Conservation (phyloP, 1,140 invertebrate genomes). For the Drosophila asahinai region DNA sequence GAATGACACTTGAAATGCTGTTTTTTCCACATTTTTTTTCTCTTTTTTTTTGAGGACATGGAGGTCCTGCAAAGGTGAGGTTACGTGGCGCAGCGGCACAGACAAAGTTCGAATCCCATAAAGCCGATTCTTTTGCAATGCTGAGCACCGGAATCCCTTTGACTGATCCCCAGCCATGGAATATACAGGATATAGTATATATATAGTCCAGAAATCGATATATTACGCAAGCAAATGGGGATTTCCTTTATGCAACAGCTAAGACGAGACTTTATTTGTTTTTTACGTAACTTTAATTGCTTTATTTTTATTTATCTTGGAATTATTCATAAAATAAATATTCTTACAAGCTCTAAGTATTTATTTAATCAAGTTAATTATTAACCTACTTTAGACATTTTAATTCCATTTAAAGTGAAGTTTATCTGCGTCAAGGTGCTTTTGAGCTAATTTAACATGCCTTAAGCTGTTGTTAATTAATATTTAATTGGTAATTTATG, state of each 20-base stretch:
- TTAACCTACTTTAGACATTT: neutral
- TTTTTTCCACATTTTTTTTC: neutral
- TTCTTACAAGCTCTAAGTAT: too few species aligned
- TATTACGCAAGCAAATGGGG: neutral
- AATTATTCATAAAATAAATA: too few species aligned
- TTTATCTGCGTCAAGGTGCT: neutral
- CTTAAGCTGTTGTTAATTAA: neutral
- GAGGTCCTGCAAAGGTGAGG: constrained; percentile 20
- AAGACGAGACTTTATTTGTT: neutral
- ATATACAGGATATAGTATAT: neutral
- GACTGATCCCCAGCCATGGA: neutral
- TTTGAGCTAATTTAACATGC: neutral
- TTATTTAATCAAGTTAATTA: neutral
- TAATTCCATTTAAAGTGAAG: neutral
- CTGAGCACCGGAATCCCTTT: constrained; percentile 23
- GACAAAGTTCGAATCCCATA: constrained; percentile 32
- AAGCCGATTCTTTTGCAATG: constrained; percentile 40
- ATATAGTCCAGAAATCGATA: constrained; percentile 4
- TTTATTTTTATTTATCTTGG: too few species aligned
- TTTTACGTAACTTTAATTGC: too few species aligned
- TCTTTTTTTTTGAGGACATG: neutral
- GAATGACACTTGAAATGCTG: constrained; percentile 54
- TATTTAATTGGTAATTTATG: constrained; percentile 7
- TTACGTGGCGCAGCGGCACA: constrained; percentile 7
- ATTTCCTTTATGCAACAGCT: neutral